Evolutionary conservation across 2,113 vertebrate species (phyloP).

Genomic region (Colius striatus): DNA sequence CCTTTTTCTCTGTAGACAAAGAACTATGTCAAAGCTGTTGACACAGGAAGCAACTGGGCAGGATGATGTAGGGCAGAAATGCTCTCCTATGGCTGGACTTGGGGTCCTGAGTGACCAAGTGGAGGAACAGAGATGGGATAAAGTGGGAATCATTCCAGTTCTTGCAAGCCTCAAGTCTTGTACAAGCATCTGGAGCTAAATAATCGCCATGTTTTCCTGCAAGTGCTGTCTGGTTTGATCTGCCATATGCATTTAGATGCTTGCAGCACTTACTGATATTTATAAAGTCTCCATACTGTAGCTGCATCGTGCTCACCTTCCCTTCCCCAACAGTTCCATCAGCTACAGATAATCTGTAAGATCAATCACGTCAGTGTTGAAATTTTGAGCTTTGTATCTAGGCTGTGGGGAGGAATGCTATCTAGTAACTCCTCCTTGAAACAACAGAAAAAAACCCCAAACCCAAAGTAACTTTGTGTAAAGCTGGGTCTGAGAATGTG

Average conservation of each 20-base stretch:
- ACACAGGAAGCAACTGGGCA: too few species aligned
- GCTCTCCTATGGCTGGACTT: not conserved
- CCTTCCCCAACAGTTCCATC: not conserved
- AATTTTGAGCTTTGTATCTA: not conserved
- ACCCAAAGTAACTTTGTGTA: accelerated
- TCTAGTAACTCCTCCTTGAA: not conserved
- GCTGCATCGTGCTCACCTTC: not conserved
- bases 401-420: not conserved
- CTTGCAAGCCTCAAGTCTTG: not conserved
- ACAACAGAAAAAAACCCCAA: not conserved
- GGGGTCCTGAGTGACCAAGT: not conserved
- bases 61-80: not conserved
- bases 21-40: not conserved
- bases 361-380: not conserved
- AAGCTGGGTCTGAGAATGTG: not conserved
- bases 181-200: not conserved
- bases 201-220: not conserved
- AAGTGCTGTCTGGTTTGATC: not conserved
- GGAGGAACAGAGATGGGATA: not conserved
- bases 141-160: not conserved
- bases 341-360: not conserved
- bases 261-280: not conserved
- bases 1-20: not conserved
- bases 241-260: not conserved
- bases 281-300: not conserved